Conservation (phyloP, 1,140 invertebrate species). For the Bombyx mandarina region DNA sequence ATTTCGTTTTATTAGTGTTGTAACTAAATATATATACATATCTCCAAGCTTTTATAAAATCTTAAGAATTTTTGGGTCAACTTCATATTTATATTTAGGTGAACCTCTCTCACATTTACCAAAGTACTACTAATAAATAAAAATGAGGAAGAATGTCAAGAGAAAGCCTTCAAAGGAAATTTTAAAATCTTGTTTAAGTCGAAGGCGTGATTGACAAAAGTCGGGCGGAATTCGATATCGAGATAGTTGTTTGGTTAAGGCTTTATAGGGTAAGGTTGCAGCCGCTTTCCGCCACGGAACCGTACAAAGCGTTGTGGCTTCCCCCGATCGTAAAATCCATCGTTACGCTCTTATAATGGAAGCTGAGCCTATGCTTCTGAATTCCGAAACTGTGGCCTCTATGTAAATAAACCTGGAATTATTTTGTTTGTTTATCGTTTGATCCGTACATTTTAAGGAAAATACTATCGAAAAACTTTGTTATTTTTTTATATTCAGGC, state of each 20-base stretch:
- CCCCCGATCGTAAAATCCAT: constrained; percentile 26
- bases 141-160: no score
- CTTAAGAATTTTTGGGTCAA: no score
- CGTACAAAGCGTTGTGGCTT: constrained; percentile 23
- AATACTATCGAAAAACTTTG: no score
- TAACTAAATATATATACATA: no score
- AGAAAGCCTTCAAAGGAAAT: no score
- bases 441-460: no score
- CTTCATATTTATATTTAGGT: no score
- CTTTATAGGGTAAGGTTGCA: constrained; percentile 14
- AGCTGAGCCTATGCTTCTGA: constrained; percentile 10
- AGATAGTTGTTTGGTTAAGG: constrained; percentile 27
- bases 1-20: no score
- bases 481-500: background rate
- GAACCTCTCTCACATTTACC: background rate
- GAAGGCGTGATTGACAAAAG: constrained; percentile 30
- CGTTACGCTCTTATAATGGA: constrained; percentile 20
- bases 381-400: background rate
- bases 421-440: no score
- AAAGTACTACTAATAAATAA: no score
- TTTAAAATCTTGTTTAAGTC: constrained; percentile 30
- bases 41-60: no score
- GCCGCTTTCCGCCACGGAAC: constrained; percentile 14
- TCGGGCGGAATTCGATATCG: constrained; percentile 18
- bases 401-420: background rate